A percentile compares a stretch with the other conserved stretches of the same genome.
Evolutionary conservation across 2,797 vertebrate species (phyloP).

Genomic region (Macropus fuliginosus): DNA sequence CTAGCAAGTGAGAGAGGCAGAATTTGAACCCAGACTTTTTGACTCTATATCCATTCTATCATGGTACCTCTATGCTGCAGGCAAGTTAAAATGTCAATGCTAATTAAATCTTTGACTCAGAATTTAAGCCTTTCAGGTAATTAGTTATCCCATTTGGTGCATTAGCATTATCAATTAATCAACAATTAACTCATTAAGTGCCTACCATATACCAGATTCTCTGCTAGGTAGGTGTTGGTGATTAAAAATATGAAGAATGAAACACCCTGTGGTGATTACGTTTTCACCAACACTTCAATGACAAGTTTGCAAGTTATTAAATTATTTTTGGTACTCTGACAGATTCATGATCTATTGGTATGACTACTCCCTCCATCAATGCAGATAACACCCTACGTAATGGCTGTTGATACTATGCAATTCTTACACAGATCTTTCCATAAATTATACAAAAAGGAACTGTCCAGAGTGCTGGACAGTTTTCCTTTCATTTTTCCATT

Average conservation of each 20-base stretch:
- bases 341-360: neutral
- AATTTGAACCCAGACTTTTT: neutral
- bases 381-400: neutral
- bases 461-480: neutral
- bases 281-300: neutral
- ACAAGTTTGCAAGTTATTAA: neutral
- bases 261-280: neutral
- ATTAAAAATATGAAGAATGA: neutral
- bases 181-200: neutral
- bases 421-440: neutral
- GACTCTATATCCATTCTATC: neutral
- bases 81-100: neutral
- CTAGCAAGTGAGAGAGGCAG: constrained; percentile 20
- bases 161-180: neutral
- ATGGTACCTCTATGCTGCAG: neutral
- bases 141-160: neutral
- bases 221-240: neutral
- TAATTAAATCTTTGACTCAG: neutral
- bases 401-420: neutral
- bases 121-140: neutral
- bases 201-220: neutral
- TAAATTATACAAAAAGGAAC: neutral
- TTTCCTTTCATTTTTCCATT: too few relatives aligned
- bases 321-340: neutral
- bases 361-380: neutral